Evolutionary conservation across 2,888 invertebrate genomes (phyloP), one percentile per base, ranked within the genome.

Genomic region (Drosophila kuntzei): DNA sequence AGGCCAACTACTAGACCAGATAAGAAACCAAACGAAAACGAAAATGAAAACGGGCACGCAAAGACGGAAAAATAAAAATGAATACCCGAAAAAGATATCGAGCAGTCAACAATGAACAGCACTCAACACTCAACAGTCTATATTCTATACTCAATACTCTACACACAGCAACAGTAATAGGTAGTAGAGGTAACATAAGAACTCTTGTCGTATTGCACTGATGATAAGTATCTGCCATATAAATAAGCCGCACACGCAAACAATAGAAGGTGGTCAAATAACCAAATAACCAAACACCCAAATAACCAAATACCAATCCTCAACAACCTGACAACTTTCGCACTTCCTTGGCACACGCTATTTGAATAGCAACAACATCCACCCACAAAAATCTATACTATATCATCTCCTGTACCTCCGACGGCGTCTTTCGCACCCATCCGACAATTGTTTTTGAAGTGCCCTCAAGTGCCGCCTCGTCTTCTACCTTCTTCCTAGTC

Each of bases 301-400:
- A 11, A 32, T 32, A 36, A 20, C 16, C 54, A 41, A 44, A 67
- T 27, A 44, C 14, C 27, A 36, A 73, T 78, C 69, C 63, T 71
- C 66, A 61, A 60, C 71, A 81, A 77, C 58, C 75, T 69, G 87
- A 50, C 68, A 69, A 54, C 64, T 80, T 88, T 84, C 89, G 83
- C 89, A 84, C 89, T 78, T 88, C 65, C 75, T 47, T 58, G 87
- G 75, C 83, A 82, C 83, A 80, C 83, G 83, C 72, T 88, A 61
- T 83, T 79, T 83, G 66, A 53, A 8, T 65, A 68, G 57, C 54
- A 65, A 16, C 39, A 51, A 50, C 3, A 27, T 14, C 34, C 27
- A 49, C 36, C 5, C 9, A 46, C 46, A 46, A 46, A 51, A 51
- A 32, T 47, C 43, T 43, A 39, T 20, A 11, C 34, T 11, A 25